Conservation (phyloP, 1,140 invertebrate genomes). For the Lethocerus indicus region DNA sequence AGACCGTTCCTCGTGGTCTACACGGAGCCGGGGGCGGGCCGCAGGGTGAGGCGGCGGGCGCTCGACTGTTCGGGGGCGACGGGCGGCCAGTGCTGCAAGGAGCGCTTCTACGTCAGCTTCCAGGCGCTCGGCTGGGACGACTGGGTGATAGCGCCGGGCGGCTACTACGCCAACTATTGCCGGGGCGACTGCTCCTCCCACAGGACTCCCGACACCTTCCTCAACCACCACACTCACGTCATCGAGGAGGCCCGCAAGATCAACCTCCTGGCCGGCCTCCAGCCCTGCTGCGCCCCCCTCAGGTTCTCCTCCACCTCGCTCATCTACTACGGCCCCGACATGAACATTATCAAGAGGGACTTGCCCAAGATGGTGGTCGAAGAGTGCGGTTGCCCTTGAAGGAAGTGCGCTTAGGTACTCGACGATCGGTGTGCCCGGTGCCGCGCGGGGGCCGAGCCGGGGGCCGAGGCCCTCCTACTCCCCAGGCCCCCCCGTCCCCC, state of each 20-base stretch:
- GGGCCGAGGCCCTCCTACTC: no score
- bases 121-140: slow-evolving; percentile 83
- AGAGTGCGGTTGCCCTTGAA: slow-evolving; percentile 74
- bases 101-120: slow-evolving; percentile 81
- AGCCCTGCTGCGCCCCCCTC: slow-evolving; percentile 84
- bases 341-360: slow-evolving; percentile 83
- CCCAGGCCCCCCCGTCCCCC: no score
- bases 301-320: slow-evolving; percentile 84
- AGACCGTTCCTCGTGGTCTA: slow-evolving; percentile 70
- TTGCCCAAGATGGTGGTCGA: slow-evolving; percentile 93
- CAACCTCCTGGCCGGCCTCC: slow-evolving; percentile 51
- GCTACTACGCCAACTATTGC: slow-evolving; percentile 89
- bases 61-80: slow-evolving; percentile 61
- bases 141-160: slow-evolving; percentile 78
- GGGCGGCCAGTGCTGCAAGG: slow-evolving; percentile 73
- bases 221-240: slow-evolving; percentile 75
- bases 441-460: no score
- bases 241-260: slow-evolving; percentile 73
- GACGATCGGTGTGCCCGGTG: no score
- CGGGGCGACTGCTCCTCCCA: slow-evolving; percentile 63
- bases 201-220: slow-evolving; percentile 65
- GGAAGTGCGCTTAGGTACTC: no score
- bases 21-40: slow-evolving; percentile 40
- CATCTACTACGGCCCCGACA: slow-evolving; percentile 81
- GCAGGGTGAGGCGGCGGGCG: slow-evolving; percentile 53